Percentiles rank a stretch among this genome's conserved stretches.
phyloP scores from a whole-genome alignment of 1,140 invertebrate genomes.

The Megathymus violae region DNA sequence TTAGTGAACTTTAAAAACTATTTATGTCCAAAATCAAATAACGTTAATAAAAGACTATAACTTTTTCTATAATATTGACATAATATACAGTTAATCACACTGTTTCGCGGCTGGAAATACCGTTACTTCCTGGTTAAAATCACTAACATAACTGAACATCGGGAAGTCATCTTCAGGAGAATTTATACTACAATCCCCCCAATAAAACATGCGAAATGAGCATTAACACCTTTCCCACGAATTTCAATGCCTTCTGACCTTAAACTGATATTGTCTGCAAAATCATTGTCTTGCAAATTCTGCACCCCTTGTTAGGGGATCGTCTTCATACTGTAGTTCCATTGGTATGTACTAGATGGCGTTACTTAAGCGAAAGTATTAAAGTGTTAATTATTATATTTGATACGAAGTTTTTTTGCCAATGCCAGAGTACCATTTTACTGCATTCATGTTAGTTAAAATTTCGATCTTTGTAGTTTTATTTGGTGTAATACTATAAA shows the following conservation, averaged over 20 bases:
- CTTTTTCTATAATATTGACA: too few relatives aligned
- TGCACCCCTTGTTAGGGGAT: conserved; percentile 47
- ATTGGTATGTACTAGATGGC: conserved; percentile 55
- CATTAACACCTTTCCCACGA: conserved; percentile 53
- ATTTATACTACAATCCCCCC: conserved; percentile 72
- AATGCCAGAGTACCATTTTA: too few relatives aligned
- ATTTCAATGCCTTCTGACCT: conserved; percentile 62
- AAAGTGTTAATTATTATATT: too few relatives aligned
- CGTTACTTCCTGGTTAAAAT: conserved; percentile 68
- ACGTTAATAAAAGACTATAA: too few relatives aligned
- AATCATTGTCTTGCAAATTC: conserved; percentile 62
- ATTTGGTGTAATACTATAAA: too few relatives aligned
- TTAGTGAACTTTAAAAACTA: too few relatives aligned
- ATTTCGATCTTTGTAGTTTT: too few relatives aligned
- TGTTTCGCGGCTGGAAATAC: not conserved
- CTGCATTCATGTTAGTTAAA: too few relatives aligned
- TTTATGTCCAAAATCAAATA: too few relatives aligned
- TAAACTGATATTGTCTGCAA: conserved; percentile 60
- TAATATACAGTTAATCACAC: too few relatives aligned
- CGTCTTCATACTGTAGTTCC: conserved; percentile 47
- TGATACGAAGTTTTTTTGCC: too few relatives aligned
- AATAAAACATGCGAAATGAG: conserved; percentile 38
- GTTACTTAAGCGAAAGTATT: conserved; percentile 23
- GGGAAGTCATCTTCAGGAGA: conserved; percentile 44
- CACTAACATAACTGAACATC: conserved; percentile 64